Evolutionary conservation across 2,113 vertebrate genomes (phyloP).

Genomic region (Physeter macrocephalus): DNA sequence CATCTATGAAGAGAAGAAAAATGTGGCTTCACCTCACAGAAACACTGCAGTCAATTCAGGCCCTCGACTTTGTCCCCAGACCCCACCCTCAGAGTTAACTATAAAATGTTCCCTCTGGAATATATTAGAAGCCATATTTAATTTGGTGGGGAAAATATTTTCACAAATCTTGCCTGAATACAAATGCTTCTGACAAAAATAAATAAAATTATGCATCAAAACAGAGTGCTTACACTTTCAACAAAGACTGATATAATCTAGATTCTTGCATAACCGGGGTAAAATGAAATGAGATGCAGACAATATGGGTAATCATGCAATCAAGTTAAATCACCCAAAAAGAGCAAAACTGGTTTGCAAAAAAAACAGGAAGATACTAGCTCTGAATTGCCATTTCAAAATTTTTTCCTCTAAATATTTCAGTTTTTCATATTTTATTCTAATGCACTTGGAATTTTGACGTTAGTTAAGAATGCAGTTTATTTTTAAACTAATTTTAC

Average conservation of each 20-base stretch:
- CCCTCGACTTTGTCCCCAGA: background rate
- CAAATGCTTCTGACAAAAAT: background rate
- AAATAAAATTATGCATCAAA: background rate
- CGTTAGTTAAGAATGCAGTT: background rate
- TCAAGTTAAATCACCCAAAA: background rate
- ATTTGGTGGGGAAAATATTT: conserved; percentile 37
- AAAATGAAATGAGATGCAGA: background rate
- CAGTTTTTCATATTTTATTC: conserved; percentile 21
- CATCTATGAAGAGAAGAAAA: conserved; percentile 62
- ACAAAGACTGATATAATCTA: background rate
- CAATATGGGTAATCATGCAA: background rate
- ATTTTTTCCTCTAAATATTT: background rate
- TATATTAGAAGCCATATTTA: conserved; percentile 15
- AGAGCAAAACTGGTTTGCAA: background rate
- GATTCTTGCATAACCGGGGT: background rate
- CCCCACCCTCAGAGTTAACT: conserved; percentile 9
- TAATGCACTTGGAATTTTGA: conserved; percentile 16
- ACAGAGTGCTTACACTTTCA: background rate
- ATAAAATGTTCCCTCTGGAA: conserved; percentile 18
- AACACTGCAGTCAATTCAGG: background rate
- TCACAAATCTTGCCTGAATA: conserved; percentile 32
- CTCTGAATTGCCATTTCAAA: background rate
- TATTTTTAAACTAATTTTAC: conserved; percentile 12
- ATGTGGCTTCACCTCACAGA: conserved; percentile 38
- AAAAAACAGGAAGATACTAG: background rate